phyloP scores from a whole-genome alignment of 2,113 vertebrate species.

The Syngnathus scovelli region DNA sequence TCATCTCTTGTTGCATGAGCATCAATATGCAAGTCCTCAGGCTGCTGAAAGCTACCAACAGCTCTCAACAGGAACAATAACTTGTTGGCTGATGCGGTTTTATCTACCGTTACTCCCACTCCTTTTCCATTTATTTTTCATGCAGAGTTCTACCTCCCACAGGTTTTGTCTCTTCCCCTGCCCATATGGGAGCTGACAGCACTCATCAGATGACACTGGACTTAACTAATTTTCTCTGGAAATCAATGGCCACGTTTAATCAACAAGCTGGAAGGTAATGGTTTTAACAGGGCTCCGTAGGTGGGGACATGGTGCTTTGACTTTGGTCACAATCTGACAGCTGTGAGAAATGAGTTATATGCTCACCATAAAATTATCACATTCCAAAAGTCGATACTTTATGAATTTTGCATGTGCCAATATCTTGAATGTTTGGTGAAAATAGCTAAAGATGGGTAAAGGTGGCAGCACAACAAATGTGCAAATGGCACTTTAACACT shows the following conservation, averaged over 20 bases:
- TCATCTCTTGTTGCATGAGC: constrained; percentile 13
- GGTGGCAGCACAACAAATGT: neutral
- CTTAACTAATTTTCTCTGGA: constrained; percentile 47
- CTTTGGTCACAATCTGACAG: constrained; percentile 27
- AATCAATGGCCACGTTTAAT: constrained; percentile 57
- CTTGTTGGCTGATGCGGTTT: constrained; percentile 18
- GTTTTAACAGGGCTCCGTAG: constrained; percentile 26
- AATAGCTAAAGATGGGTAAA: neutral
- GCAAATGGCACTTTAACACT: neutral
- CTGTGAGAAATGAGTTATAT: constrained; percentile 17
- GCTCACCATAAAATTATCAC: neutral
- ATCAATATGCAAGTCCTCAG: constrained; percentile 24
- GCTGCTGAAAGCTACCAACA: constrained; percentile 25
- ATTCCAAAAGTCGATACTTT: neutral
- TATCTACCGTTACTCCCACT: constrained; percentile 21
- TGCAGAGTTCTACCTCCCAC: constrained; percentile 39
- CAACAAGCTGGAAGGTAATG: constrained; percentile 48
- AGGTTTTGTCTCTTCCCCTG: constrained; percentile 20
- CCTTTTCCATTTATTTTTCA: constrained; percentile 35
- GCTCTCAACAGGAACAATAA: constrained; percentile 28
- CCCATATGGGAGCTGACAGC: constrained; percentile 40
- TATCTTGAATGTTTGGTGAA: neutral
- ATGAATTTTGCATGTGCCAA: neutral
- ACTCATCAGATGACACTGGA: constrained; percentile 43
- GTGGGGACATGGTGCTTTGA: constrained; percentile 14